phyloP scores from a whole-genome alignment of 1,140 invertebrate species.

The Drosophila dunni region DNA sequence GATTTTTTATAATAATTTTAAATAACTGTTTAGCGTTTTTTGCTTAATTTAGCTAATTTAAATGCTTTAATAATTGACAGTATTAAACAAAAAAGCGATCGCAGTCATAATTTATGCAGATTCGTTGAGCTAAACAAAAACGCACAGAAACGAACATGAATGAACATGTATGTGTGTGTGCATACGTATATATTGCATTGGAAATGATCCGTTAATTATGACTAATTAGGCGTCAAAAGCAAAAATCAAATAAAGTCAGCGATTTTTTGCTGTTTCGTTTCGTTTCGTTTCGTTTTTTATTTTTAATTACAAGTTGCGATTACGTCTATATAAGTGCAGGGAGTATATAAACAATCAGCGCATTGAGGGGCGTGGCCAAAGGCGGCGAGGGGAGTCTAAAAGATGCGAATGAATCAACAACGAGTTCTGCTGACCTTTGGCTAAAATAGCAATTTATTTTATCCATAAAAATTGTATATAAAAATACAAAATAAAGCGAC shows the following conservation, averaged over 20 bases:
- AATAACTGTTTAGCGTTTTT: too few relatives aligned
- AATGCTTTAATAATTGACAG: too few relatives aligned
- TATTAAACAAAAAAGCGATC: neutral
- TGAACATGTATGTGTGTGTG: conserved; percentile 5
- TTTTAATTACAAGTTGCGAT: conserved; percentile 43
- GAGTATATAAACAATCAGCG: conserved; percentile 30
- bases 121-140: conserved; percentile 13
- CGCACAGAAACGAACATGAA: conserved; percentile 16
- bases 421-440: conserved; percentile 51
- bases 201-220: conserved; percentile 67
- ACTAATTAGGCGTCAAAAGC: conserved; percentile 71
- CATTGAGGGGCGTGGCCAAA: too few relatives aligned
- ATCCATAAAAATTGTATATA: conserved; percentile 18
- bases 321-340: conserved; percentile 52
- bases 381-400: neutral
- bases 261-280: neutral
- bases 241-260: conserved; percentile 56
- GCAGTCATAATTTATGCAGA: conserved; percentile 24
- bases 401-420: conserved; percentile 52
- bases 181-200: conserved; percentile 16
- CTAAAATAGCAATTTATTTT: conserved; percentile 52
- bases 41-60: too few relatives aligned
- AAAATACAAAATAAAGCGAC: conserved; percentile 13
- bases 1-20: neutral
- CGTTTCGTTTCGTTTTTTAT: neutral